Evolutionary conservation across 2,113 vertebrate species (phyloP).

Genomic region (Neogobius melanostomus): DNA sequence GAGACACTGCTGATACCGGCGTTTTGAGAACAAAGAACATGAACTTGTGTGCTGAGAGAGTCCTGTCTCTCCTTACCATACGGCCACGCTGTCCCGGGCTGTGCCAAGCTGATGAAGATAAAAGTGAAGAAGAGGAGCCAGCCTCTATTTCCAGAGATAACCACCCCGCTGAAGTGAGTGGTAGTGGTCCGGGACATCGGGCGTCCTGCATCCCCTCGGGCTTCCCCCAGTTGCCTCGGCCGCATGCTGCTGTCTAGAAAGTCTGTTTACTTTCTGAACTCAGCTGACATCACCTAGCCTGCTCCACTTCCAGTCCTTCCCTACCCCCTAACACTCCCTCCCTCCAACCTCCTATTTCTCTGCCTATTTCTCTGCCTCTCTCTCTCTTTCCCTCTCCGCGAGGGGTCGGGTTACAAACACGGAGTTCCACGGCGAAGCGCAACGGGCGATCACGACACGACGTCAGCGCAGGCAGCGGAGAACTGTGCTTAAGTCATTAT

Average conservation of each 20-base stretch:
- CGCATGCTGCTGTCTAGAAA: conserved; percentile 77
- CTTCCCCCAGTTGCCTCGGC: conserved; percentile 60
- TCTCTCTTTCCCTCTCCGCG: conserved; percentile 24
- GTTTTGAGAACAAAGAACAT: conserved; percentile 66
- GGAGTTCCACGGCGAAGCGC: conserved; percentile 59
- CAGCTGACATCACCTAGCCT: conserved; percentile 80
- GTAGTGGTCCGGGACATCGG: conserved; percentile 22
- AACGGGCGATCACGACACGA: conserved; percentile 47
- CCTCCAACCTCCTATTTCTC: conserved; percentile 17
- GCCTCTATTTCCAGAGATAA: conserved; percentile 42
- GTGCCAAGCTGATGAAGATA: conserved; percentile 62
- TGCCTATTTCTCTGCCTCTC: conserved; percentile 31
- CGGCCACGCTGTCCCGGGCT: conserved; percentile 70
- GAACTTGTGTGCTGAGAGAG: conserved; percentile 15
- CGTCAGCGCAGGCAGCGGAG: conserved; percentile 42
- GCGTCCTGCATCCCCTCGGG: conserved; percentile 39
- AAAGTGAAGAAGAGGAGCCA: conserved; percentile 61
- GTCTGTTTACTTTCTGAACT: conserved; percentile 84
- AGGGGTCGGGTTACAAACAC: conserved; percentile 76
- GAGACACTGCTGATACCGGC: conserved; percentile 61
- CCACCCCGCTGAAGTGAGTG: conserved; percentile 19
- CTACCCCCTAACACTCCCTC: conserved; percentile 40
- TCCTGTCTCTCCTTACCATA: conserved; percentile 69
- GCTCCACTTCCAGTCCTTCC: conserved; percentile 55
- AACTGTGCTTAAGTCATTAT: conserved; percentile 53